Evolutionary conservation across 2,888 invertebrate genomes (phyloP), one percentile per base, ranked within the genome.

Genomic region (Aleiodes testaceus): DNA sequence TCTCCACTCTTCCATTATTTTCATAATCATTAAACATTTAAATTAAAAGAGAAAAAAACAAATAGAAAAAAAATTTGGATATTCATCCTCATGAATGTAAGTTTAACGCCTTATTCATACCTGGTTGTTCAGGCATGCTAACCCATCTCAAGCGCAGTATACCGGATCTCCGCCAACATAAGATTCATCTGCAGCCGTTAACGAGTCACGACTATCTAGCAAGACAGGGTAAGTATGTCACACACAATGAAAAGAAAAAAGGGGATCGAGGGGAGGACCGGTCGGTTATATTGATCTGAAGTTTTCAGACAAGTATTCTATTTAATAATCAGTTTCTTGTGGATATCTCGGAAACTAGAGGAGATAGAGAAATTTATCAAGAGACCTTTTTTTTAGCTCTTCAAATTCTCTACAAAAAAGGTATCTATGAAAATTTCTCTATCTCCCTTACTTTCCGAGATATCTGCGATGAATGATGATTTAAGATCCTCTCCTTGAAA

Each of bases 71-170:
- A 20, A 53, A 9, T 70, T 70, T 70, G 70, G 64, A 36, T 70
- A 63, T 65, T 36, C 59, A 59, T 36, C 59, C 59, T 47, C 55
- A 53, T 70, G 30, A 66, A 70, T 66, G 73, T 75, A 74, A 72
- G 74, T 76, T 84, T 86, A 85, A 86, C 85, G 82, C 84, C 82
- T 85, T 81, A 78, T 44, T 63, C 45, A 85, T 84, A 83, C 85
- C 84, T 85, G 85, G 84, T 84, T 89, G 89, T 92, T 91, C 92
- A 94, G 94, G 94, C 92, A 93, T 94, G 93, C 92, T 94, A 91
- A 92, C 93, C 90, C 93, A 94, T 90, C 92, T 94, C 90, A 94
- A 94, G 92, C 91, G 94, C 92, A 94, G 94, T 91, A 92, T 95
- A 90, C 94, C 94, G 88, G 94, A 94, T 90, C 92, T 94, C 88